Evolutionary conservation across 2,888 invertebrate species (phyloP).

Genomic region (Dryobotodes eremita): DNA sequence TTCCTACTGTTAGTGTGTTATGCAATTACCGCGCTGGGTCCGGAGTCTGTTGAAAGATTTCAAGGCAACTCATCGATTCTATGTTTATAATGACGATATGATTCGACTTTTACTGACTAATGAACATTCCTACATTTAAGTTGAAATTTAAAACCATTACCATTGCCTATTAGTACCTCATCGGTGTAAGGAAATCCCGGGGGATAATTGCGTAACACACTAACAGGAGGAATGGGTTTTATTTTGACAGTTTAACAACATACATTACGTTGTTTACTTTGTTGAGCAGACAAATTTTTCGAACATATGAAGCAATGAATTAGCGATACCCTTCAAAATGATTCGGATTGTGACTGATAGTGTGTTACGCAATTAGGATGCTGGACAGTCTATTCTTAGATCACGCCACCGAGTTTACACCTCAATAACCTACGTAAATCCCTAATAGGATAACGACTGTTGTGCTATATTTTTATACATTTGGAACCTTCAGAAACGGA

Average conservation of each 20-base stretch:
- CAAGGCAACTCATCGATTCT: background rate
- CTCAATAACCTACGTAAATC: constrained; percentile 4
- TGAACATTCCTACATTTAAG: background rate
- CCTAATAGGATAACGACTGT: background rate
- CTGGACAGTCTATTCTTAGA: constrained; percentile 5
- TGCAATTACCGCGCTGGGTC: background rate
- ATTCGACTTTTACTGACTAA: background rate
- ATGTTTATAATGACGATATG: background rate
- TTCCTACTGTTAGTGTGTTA: no score
- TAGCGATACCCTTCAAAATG: no score
- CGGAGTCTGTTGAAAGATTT: background rate
- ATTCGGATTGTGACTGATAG: no score
- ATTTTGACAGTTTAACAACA: no score
- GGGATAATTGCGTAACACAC: no score
- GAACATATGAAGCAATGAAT: no score
- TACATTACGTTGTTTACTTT: no score
- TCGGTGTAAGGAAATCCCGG: background rate
- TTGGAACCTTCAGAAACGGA: constrained; percentile 49
- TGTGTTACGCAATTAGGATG: no score
- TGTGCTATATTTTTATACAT: background rate
- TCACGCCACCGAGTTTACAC: background rate
- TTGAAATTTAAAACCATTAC: background rate
- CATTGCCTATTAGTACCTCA: background rate
- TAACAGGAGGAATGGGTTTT: no score
- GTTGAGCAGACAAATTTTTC: no score